These are phyloP conservation scores for Oscheius sp. DNA, from an alignment of 2,888 invertebrate species.

Conservation along the genomic window DNA sequence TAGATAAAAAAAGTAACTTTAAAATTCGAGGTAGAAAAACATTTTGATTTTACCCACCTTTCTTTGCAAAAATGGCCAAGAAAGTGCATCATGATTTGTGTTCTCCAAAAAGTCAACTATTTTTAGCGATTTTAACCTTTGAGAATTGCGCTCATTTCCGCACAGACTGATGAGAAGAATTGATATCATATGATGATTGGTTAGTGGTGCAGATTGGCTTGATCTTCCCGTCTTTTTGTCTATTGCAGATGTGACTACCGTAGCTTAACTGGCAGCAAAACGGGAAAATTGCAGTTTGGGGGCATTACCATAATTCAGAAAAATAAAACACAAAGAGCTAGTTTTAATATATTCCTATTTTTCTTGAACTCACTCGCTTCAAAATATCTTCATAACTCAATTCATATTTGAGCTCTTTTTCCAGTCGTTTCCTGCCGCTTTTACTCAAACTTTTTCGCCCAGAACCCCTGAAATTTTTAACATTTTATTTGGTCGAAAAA, in stretches of 20 bases:
- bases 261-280: neutral
- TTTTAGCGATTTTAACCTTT: too few relatives aligned
- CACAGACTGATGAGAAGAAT: too few relatives aligned
- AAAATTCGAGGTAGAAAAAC: too few relatives aligned
- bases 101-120: too few relatives aligned
- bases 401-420: slow-evolving; percentile 10
- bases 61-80: too few relatives aligned
- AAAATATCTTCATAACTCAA: slow-evolving; percentile 16
- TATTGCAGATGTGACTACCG: neutral
- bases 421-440: neutral
- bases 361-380: slow-evolving; percentile 3
- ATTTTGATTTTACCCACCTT: too few relatives aligned
- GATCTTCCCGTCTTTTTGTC: neutral
- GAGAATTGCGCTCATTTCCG: too few relatives aligned
- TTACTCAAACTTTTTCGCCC: neutral
- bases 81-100: too few relatives aligned
- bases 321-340: neutral
- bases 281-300: neutral
- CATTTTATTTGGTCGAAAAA: neutral
- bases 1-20: too few relatives aligned
- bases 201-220: neutral
- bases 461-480: neutral
- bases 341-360: neutral
- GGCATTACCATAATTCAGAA: too few relatives aligned
- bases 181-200: too few relatives aligned